A percentile compares a stretch with the other conserved stretches of the same genome.
These are phyloP conservation scores for Phoebastria nigripes DNA, from an alignment of 2,797 vertebrate species.

Conservation along the genomic window DNA sequence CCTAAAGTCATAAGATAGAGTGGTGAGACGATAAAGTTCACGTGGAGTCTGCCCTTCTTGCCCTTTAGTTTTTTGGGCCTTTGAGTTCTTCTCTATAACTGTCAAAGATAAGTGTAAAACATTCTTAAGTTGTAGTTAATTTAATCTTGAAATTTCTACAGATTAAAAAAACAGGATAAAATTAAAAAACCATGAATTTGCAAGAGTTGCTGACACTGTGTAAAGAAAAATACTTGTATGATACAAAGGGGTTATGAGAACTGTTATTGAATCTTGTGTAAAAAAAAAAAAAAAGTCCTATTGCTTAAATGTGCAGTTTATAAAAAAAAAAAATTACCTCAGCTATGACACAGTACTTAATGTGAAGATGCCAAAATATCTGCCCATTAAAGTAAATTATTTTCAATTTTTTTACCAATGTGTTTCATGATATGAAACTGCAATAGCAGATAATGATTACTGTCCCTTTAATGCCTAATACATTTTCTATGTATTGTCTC, in stretches of 20 bases:
- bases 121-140: neutral
- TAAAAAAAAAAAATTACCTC: neutral
- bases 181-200: neutral
- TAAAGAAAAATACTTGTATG: neutral
- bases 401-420: neutral
- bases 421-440: neutral
- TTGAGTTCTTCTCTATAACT: neutral
- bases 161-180: neutral
- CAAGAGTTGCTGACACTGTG: neutral
- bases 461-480: neutral
- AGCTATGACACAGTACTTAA: neutral
- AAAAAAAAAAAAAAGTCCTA: neutral
- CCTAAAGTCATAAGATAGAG: neutral
- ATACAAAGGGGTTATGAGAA: neutral
- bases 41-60: neutral
- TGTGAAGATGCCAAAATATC: neutral
- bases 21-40: neutral
- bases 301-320: neutral
- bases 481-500: neutral
- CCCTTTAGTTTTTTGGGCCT: neutral
- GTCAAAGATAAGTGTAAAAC: neutral
- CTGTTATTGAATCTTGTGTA: neutral
- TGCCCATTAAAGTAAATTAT: neutral
- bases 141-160: neutral
- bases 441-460: neutral